Base-by-base conservation (phyloP, 2,888 invertebrate species). In the Aphrophora alni region DNA sequence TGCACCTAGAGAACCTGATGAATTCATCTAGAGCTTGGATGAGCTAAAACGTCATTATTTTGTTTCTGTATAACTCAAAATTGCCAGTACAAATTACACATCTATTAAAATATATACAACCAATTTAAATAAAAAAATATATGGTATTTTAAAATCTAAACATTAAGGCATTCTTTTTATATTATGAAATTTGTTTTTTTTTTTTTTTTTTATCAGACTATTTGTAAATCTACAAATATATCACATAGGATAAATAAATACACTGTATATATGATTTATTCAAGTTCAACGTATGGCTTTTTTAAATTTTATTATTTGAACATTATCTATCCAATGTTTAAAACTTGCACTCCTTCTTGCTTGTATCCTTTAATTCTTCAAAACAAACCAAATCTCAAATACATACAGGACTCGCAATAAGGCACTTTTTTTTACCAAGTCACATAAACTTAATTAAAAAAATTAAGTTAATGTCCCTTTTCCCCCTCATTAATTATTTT, bases 1-100 rank as follows among this genome's bases (percentile, higher is more conserved):
- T 89, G 97, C 97, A 85, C 97, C 97, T 84, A 93, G 95, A 89
- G 97, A 97, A 89, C 95, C 95, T 84, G 95, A 96, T 89, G 95
- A 96, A 89, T 95, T 95, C 89, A 91, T 94, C 86, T 94, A 93
- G 91, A 24, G 0, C 26, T 10, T 17, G 1, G 59, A 21, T 59
- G 3, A 59, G 10, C 59, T 8, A 21, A 59, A 21, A 8, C 59
- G 1, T 59, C 12, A 59, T 21, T 12, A 7, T 7, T 7, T 21
- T 59, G 12, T 8, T 21, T 59, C 21, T 59, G 59, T 59, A 21
- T 59, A 12, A 59, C 21, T 59, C 59, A 59, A 59, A 59, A 59
- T 59, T 21, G 21, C 21, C 21, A 59, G 59, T 59, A 59, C 59
- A 59, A 59, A 59, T 21, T 59, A 10, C 5, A 21, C 59, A 59